Evolutionary conservation across 2,113 vertebrate species (phyloP).

Genomic region (Falcunculus frontatus): DNA sequence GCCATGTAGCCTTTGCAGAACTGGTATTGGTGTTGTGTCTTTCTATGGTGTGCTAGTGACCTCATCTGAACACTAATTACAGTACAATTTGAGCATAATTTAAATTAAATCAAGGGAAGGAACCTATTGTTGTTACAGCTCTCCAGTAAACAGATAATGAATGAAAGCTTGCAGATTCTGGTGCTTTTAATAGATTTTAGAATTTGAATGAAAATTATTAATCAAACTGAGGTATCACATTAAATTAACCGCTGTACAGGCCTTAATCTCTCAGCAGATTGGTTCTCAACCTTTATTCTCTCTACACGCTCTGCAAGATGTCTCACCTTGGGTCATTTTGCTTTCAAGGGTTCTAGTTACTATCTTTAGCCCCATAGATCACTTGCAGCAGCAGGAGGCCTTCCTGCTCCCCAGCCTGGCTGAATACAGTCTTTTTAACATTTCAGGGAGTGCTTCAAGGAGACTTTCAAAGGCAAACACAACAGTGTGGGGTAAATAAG

Average conservation of each 20-base stretch:
- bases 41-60: not conserved
- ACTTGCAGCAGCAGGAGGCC: not conserved
- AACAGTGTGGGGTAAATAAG: not conserved
- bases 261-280: not conserved
- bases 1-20: not conserved
- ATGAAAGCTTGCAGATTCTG: not conserved
- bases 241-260: not conserved
- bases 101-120: not conserved
- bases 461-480: conserved; percentile 31
- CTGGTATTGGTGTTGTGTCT: not conserved
- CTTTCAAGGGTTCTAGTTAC: conserved; percentile 21
- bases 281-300: not conserved
- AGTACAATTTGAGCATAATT: not conserved
- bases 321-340: not conserved
- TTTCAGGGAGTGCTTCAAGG: conserved; percentile 26
- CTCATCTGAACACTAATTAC: not conserved
- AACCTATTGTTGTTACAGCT: not conserved
- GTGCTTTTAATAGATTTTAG: not conserved
- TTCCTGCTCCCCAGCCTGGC: not conserved
- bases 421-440: not conserved
- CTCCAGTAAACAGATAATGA: not conserved
- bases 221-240: not conserved
- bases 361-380: conserved; percentile 14
- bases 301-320: not conserved
- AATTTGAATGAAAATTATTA: not conserved